Conservation (phyloP, 2,113 vertebrate genomes). For the Grammomys surdaster region DNA sequence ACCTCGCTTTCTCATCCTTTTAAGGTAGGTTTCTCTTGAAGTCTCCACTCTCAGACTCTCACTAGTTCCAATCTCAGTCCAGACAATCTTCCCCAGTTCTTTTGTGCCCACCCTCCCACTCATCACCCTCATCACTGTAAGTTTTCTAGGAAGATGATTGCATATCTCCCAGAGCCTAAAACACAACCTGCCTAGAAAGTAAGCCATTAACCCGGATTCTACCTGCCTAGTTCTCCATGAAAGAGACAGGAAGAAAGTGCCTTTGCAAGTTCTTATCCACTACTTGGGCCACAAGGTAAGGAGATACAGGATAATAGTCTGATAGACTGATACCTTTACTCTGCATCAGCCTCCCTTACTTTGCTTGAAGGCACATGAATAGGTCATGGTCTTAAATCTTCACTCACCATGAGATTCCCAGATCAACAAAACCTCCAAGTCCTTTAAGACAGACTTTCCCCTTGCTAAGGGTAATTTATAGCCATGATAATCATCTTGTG, state of each 20-base stretch:
- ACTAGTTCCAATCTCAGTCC: not conserved
- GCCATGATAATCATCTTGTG: not conserved
- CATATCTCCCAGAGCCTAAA: not conserved
- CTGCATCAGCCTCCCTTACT: not conserved
- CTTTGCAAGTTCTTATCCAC: not conserved
- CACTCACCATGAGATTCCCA: not conserved
- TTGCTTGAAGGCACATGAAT: not conserved
- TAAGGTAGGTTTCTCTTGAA: not conserved
- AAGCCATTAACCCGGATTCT: not conserved
- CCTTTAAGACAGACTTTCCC: too few species aligned
- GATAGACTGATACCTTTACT: not conserved
- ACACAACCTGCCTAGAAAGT: not conserved
- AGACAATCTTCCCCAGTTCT: not conserved
- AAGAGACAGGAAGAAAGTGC: not conserved
- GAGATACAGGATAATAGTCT: not conserved
- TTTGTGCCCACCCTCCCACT: not conserved
- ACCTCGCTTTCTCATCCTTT: not conserved
- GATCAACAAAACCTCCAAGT: not conserved
- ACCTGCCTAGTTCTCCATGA: not conserved
- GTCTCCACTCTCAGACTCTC: not conserved
- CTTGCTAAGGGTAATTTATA: not conserved
- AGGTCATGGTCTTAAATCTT: not conserved
- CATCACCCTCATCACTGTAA: too few species aligned
- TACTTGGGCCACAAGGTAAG: not conserved
- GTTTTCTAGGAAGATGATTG: not conserved